phyloP scores from a whole-genome alignment of 2,113 vertebrate genomes.

The Benitochromis conjunctus region DNA sequence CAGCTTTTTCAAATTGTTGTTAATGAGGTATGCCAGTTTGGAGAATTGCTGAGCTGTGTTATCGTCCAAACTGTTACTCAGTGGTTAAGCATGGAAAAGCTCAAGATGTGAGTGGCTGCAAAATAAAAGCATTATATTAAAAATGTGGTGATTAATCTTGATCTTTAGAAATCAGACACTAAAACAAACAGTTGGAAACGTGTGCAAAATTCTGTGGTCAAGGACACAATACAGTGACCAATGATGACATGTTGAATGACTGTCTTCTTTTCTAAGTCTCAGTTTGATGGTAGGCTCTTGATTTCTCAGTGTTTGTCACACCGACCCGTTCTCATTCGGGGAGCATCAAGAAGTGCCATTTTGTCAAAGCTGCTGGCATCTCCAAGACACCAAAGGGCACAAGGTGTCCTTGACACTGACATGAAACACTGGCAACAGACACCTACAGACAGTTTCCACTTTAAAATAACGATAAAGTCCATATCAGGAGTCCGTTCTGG shows the following conservation, averaged over 20 bases:
- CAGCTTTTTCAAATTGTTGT: not conserved
- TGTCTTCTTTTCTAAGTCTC: not conserved
- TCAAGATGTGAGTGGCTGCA: not conserved
- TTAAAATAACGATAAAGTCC: not conserved
- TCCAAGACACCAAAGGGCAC: not conserved
- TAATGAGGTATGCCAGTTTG: not conserved
- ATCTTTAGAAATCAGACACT: not conserved
- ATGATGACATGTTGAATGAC: not conserved
- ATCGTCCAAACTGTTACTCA: not conserved
- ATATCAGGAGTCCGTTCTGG: not conserved
- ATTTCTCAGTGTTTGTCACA: not conserved
- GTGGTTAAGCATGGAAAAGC: not conserved
- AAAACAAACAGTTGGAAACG: not conserved
- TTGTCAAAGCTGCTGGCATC: not conserved
- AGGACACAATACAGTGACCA: accelerated
- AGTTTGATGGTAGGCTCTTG: not conserved
- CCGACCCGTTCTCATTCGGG: not conserved
- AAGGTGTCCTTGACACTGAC: not conserved
- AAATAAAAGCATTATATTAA: not conserved
- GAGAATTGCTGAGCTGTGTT: not conserved
- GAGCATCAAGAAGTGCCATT: not conserved
- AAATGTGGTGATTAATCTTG: not conserved
- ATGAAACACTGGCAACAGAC: not conserved
- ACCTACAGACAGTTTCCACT: not conserved
- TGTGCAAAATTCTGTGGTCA: not conserved